A percentile compares a stretch with the other conserved stretches of the same genome.
phyloP scores from a whole-genome alignment of 2,113 vertebrate genomes.

The Pseudorectes ferrugineus region DNA sequence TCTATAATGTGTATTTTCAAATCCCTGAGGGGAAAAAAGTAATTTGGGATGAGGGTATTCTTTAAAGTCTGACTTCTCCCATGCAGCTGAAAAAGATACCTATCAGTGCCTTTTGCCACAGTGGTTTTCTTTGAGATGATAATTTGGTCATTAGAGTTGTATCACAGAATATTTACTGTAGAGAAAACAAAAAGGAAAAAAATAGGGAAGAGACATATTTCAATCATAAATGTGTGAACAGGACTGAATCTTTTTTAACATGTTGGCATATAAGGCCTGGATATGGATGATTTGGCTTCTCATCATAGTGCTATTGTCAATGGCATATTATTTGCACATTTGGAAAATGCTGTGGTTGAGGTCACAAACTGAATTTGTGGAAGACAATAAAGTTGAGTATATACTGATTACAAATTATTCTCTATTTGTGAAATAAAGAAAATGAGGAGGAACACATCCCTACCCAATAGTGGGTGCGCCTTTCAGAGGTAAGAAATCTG shows the following conservation, averaged over 20 bases:
- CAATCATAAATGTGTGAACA: not conserved
- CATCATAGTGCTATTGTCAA: not conserved
- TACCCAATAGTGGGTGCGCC: not conserved
- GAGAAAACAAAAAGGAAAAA: not conserved
- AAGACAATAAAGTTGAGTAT: not conserved
- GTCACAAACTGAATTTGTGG: not conserved
- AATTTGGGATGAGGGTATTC: not conserved
- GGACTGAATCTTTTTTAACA: not conserved
- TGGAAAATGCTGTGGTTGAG: not conserved
- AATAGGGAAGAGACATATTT: not conserved
- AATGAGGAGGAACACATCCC: not conserved
- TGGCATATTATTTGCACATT: not conserved
- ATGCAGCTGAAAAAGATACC: not conserved
- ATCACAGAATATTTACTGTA: not conserved
- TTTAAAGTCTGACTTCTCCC: not conserved
- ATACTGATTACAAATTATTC: not conserved
- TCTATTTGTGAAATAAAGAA: not conserved
- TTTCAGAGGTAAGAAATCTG: not conserved
- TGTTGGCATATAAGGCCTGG: not conserved
- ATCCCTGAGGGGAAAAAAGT: not conserved
- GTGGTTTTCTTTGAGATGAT: not conserved
- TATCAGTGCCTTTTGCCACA: not conserved
- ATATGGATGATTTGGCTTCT: not conserved
- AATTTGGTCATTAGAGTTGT: not conserved
- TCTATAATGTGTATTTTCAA: not conserved